phyloP scores from a whole-genome alignment of 2,113 vertebrate species.

The Oreotrochilus melanogaster region DNA sequence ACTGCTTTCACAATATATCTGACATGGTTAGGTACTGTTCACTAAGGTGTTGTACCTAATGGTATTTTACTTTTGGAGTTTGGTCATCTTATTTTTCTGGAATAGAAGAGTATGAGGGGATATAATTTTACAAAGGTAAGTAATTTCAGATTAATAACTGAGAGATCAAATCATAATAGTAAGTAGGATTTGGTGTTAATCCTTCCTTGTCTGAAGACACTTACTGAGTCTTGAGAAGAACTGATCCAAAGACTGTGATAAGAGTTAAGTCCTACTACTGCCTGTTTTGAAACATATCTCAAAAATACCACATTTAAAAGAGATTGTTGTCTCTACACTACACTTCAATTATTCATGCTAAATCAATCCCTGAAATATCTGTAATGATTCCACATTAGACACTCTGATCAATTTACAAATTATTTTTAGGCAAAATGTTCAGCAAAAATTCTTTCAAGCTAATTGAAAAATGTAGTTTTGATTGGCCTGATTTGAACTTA shows the following conservation, averaged over 20 bases:
- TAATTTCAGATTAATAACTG: background rate
- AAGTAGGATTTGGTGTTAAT: background rate
- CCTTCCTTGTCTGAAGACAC: background rate
- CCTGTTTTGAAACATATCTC: background rate
- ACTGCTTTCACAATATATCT: background rate
- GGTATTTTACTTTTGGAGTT: background rate
- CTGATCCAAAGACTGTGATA: background rate
- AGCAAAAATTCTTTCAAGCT: conserved; percentile 31
- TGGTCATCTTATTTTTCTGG: background rate
- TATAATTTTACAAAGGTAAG: background rate
- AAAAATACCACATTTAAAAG: conserved; percentile 25
- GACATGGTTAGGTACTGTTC: background rate
- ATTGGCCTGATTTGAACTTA: conserved; percentile 48
- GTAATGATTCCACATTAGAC: background rate
- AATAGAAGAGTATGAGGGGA: background rate
- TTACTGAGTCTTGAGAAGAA: background rate
- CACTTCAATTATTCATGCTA: conserved; percentile 59
- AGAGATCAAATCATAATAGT: background rate
- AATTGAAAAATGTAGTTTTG: conserved; percentile 35
- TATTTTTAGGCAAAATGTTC: conserved; percentile 69
- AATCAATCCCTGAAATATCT: conserved; percentile 70
- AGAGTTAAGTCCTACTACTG: background rate
- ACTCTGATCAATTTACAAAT: conserved; percentile 50
- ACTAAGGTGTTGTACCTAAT: background rate
- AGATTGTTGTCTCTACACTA: conserved; percentile 18